phyloP scores from a whole-genome alignment of 2,888 invertebrate genomes.

The Globia sparganii region DNA sequence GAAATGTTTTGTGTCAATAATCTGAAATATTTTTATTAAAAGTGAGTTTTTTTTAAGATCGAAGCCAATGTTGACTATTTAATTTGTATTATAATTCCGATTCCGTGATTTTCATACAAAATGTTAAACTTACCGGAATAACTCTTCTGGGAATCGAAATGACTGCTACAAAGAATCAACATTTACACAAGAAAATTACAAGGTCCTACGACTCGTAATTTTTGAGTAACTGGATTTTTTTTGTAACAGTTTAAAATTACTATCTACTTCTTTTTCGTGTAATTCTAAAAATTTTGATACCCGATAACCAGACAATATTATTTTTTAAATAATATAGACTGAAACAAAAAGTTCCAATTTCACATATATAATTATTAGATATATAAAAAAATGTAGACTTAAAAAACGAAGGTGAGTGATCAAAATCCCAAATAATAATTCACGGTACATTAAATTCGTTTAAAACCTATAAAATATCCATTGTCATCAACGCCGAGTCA shows the following conservation, averaged over 20 bases:
- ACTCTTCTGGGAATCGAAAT: background rate
- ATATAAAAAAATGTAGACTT: background rate
- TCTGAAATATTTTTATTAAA: too few relatives aligned
- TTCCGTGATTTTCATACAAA: background rate
- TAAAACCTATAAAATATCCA: constrained; percentile 28
- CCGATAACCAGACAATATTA: background rate
- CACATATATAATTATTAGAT: too few relatives aligned
- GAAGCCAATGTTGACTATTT: background rate
- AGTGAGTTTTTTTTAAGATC: background rate
- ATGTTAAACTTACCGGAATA: background rate
- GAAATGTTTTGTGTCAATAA: background rate
- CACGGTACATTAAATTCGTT: constrained; percentile 28
- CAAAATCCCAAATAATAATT: background rate
- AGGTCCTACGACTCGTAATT: background rate
- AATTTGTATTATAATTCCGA: background rate
- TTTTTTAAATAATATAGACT: background rate
- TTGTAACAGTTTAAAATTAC: background rate
- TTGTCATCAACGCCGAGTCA: constrained; percentile 44
- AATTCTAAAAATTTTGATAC: background rate
- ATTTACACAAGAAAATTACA: background rate
- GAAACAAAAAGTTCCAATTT: background rate
- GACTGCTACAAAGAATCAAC: background rate
- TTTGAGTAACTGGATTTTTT: background rate
- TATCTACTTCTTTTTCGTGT: too few relatives aligned
- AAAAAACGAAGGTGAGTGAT: background rate